Evolutionary conservation across 1,140 invertebrate species (phyloP).

Genomic region (Trichonephila inaurata): DNA sequence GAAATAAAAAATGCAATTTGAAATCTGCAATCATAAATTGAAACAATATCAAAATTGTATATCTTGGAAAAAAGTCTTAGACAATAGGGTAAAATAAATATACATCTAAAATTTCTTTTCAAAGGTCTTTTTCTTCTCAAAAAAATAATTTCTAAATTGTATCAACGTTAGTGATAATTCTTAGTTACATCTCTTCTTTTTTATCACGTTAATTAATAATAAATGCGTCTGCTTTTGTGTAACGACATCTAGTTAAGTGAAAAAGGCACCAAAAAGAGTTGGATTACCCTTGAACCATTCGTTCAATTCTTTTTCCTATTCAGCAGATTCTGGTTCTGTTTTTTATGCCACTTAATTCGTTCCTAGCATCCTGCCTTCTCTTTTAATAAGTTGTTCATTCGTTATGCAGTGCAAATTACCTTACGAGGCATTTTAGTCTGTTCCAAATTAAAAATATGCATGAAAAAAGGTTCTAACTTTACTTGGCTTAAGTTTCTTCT

Average conservation of each 20-base stretch:
- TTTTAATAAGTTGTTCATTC: conserved; percentile 31
- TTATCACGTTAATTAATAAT: conserved; percentile 20
- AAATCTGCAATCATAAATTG: no score
- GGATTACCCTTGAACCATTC: neutral
- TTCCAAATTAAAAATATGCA: neutral
- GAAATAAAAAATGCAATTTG: no score
- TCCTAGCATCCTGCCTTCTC: neutral
- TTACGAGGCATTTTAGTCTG: neutral
- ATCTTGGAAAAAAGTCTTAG: no score
- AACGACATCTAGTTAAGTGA: neutral
- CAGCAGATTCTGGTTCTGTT: neutral
- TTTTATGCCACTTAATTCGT: neutral
- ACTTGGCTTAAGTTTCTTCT: neutral
- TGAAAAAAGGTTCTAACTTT: neutral
- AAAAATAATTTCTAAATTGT: neutral
- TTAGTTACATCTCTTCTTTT: neutral
- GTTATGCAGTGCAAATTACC: conserved; percentile 6
- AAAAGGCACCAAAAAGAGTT: neutral
- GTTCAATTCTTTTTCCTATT: neutral
- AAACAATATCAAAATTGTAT: no score
- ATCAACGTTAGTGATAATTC: neutral
- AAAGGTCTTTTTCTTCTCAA: neutral
- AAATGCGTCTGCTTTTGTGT: neutral
- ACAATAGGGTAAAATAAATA: no score
- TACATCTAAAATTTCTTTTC: neutral